phyloP scores from a whole-genome alignment of 2,797 vertebrate species.

The Acanthurus leucopareius region DNA sequence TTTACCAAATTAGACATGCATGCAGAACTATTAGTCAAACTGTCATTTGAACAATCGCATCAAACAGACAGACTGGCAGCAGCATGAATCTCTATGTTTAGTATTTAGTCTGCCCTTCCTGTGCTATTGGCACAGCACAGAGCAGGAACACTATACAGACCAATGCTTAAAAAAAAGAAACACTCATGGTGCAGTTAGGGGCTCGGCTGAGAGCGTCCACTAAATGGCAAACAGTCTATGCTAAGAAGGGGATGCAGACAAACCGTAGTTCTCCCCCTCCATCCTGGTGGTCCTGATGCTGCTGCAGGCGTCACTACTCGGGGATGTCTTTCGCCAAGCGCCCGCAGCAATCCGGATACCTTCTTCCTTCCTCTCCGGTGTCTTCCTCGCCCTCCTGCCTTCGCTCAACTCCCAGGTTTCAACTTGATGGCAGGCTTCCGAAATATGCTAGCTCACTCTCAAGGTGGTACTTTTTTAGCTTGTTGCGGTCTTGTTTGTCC shows the following conservation, averaged over 20 bases:
- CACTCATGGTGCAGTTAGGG: constrained; percentile 1
- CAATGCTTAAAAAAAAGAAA: not conserved
- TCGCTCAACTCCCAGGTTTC: too few species aligned
- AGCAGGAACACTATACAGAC: constrained; percentile 5
- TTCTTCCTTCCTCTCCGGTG: constrained; percentile 9
- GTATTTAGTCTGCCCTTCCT: constrained; percentile 14
- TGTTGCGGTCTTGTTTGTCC: too few species aligned
- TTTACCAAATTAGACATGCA: not conserved
- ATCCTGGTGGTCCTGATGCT: constrained; percentile 77
- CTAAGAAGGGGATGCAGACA: constrained; percentile 37
- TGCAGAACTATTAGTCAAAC: not conserved
- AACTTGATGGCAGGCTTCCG: too few species aligned
- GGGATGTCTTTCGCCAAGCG: constrained; percentile 43
- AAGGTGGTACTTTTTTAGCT: too few species aligned
- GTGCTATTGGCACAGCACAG: constrained; percentile 17
- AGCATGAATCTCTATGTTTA: constrained; percentile 4
- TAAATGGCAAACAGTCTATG: not conserved
- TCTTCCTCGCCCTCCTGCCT: constrained; percentile 2
- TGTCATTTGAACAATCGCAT: constrained; percentile 5
- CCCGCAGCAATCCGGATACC: constrained; percentile 63
- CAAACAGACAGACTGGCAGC: constrained; percentile 25
- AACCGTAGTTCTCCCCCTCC: constrained; percentile 81
- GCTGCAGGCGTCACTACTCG: constrained; percentile 65
- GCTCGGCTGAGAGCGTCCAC: constrained; percentile 2
- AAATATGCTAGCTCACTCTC: too few species aligned